Evolutionary conservation across 2,113 vertebrate species (phyloP), one percentile per base, ranked within the genome.

Genomic region (Psittacula cyanocephala): DNA sequence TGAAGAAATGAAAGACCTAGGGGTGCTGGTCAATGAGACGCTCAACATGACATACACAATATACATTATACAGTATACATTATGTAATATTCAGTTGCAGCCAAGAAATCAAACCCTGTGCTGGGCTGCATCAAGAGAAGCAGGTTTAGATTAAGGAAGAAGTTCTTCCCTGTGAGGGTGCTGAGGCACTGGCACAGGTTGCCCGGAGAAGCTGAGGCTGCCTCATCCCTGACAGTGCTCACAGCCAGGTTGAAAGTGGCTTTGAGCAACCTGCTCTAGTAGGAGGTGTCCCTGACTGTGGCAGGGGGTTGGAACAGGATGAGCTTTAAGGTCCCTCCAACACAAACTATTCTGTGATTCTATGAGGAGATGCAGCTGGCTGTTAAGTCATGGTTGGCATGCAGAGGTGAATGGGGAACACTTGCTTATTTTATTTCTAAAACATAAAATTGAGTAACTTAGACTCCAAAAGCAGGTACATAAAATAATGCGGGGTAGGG

Each of bases 401-500:
- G 17, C 35, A 31, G 44, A 35, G 39, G 28, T 7, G 9, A 11
- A 16, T 0, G 28, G 24, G 64, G 20, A 70, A 16, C 2, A 19
- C 35, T 41, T 33, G 25, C 25, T 33, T 33, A 4, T 59, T 18
- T 27, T 22, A 83, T 49, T 47, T 76, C n/a, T 69, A n/a, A 50
- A 44, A 33, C 18, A 47, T 39, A 37, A 18, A 22, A 33, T 2
- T 17, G 14, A 46, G 5, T 24, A 25, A 59, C 55, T 50, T n/a
- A 13, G 65, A 13, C 50, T 19, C 29, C 33, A 19, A 47, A 53
- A 67, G 44, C 25, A 33, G 27, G 8, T 18, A 33, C n/a, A 24
- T 20, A 0, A 2, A 67, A n/a, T 13, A n/a, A 44, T 1, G 5
- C 0, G 0, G 25, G n/a, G 59, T 6, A 31, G 44, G 28, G 33